These are phyloP conservation scores for Dryomyza anilis DNA, from an alignment of 2,888 invertebrate genomes.

Conservation along the genomic window DNA sequence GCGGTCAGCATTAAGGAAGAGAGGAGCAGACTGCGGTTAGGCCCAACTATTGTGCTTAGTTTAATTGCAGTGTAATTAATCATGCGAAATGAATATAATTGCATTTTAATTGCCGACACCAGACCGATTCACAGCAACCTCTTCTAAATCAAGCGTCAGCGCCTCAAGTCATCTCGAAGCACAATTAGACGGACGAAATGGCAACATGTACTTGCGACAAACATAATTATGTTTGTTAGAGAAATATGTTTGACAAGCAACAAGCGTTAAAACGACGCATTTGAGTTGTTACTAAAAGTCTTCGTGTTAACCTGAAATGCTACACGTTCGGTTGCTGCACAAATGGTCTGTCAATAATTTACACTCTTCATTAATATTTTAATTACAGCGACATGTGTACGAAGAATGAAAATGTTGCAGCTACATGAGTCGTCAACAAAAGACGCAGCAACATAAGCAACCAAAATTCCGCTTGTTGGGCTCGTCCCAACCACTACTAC, in stretches of 20 bases:
- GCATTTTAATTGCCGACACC: conserved; percentile 34
- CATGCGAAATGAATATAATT: conserved; percentile 35
- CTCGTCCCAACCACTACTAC: too few relatives aligned
- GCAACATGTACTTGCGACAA: too few relatives aligned
- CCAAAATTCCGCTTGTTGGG: not conserved
- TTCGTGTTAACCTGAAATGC: too few relatives aligned
- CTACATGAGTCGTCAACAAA: not conserved
- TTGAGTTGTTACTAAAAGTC: too few relatives aligned
- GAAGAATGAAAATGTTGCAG: not conserved
- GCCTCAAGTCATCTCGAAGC: too few relatives aligned
- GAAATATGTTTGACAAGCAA: too few relatives aligned
- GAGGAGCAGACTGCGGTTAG: conserved; percentile 1
- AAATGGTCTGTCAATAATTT: not conserved
- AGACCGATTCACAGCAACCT: too few relatives aligned
- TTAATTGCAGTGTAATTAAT: conserved; percentile 55
- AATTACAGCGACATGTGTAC: conserved; percentile 22
- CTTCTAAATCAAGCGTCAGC: too few relatives aligned
- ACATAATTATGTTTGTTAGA: too few relatives aligned
- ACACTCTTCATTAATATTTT: conserved; percentile 21
- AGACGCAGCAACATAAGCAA: not conserved
- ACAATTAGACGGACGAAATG: too few relatives aligned
- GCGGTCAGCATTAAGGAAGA: not conserved
- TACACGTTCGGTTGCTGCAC: not conserved
- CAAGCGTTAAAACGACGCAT: too few relatives aligned
- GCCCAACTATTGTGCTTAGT: too few relatives aligned